A percentile compares a stretch with the other conserved stretches of the same genome.
phyloP scores from a whole-genome alignment of 1,140 invertebrate species.

The Andricus grossulariae region DNA sequence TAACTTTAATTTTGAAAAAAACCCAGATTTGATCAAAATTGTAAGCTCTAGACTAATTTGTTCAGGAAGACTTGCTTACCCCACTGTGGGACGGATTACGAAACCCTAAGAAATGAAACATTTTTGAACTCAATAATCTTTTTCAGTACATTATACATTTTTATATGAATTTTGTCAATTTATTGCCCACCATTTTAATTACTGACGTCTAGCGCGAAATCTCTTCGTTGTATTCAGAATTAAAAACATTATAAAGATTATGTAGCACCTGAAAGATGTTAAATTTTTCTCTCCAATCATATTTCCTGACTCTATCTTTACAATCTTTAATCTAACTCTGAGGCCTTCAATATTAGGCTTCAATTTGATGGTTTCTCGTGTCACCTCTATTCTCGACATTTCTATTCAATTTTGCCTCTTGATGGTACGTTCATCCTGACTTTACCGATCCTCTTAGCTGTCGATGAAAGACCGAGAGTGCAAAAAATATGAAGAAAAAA shows the following conservation, averaged over 20 bases:
- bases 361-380: slow-evolving; percentile 4
- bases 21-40: too few relatives aligned
- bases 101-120: too few relatives aligned
- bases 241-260: too few relatives aligned
- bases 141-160: not conserved
- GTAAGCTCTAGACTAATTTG: too few relatives aligned
- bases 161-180: not conserved
- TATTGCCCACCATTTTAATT: not conserved
- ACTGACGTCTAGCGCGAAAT: too few relatives aligned
- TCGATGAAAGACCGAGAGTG: slow-evolving; percentile 26
- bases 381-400: not conserved
- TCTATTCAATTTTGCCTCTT: not conserved
- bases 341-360: not conserved
- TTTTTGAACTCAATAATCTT: not conserved
- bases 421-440: slow-evolving; percentile 6
- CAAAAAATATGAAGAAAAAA: slow-evolving; percentile 3
- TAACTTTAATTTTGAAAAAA: too few relatives aligned
- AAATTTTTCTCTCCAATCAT: not conserved
- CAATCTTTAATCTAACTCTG: not conserved
- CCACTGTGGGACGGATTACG: too few relatives aligned
- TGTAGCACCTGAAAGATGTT: too few relatives aligned
- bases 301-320: not conserved
- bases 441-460: slow-evolving; percentile 14
- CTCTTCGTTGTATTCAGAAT: too few relatives aligned
- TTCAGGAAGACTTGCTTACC: too few relatives aligned